Base-by-base conservation (phyloP, 2,797 vertebrate species). In the Tragopan temminckii region DNA sequence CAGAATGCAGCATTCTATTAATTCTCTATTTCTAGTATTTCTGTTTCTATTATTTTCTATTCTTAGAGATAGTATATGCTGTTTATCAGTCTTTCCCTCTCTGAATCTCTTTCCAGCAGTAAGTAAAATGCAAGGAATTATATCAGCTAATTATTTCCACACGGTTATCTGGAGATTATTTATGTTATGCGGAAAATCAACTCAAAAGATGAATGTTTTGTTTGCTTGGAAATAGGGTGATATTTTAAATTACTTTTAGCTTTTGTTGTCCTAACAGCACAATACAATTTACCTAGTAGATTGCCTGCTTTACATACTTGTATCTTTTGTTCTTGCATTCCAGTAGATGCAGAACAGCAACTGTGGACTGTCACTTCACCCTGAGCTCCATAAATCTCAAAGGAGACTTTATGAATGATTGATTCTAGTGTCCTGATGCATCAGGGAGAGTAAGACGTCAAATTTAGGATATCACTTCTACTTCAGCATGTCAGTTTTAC, bases 321-420 rank as follows among this genome's bases (percentile, higher is more conserved):
- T 1, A 7, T 61, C 68, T 82, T 94, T 80, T 84, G 33, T 13
- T 43, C 88, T 81, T 93, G 36, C 17, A 23, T 91, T 92, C 8
- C 36, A 88, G 1, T 6, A 71, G 66, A 82, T 33, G 35, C 50
- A 42, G 68, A 93, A 36, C 9, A 66, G 58, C 19, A 72, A 12
- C n/a, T 3, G 3, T 2, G 25, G 61, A 59, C 55, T 86, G 14
- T 66, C 29, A 36, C 55, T 88, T 92, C 76, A 80, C 71, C 36
- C 35, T 59, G 11, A 94, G 76, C 38, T 72, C 43, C 5, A 17
- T 71, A 69, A 88, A 69, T 85, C 83, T 94, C 77, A 78, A 88
- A 88, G 72, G 71, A 94, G 63, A 78, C 52, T 88, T 90, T 89
- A 83, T 92, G 89, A 95, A 93, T 90, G 75, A 91, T 75, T 95